Base-by-base conservation (phyloP, 2,113 vertebrate genomes). In the Ailurus styani region DNA sequence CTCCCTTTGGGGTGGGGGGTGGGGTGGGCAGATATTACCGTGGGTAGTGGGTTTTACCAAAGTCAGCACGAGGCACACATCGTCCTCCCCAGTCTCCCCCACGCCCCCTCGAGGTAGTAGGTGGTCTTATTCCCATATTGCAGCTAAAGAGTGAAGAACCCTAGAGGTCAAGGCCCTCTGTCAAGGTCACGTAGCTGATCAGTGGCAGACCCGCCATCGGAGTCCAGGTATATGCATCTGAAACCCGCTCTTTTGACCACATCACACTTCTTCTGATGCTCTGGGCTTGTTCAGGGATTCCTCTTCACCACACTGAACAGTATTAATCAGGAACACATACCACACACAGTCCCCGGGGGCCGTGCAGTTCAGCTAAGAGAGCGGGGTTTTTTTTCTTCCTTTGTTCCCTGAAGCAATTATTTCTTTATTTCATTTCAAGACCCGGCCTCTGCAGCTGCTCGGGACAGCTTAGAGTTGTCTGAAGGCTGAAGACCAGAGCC, bases 351-450 rank as follows among this genome's bases (percentile, higher is more conserved):
- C 94, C 95, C 90, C 4, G 3, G 84, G 87, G 97, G 81, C 94
- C 68, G 3, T 2, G 3, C 31, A 37, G 45, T 92, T 87, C 92
- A 9, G 87, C 83, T 90, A 42, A 87, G 92, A 11, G 78, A 86
- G 42, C 45, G 62, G 60, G 11, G 64, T 91, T 87, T 79, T 42
- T 62, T 50, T 77, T 8, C 78, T 87, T 95, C 85, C 52, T 97
- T 97, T 97, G 96, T 98, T 96, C 97, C 95, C 91, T 14, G 66
- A 95, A 98, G 97, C 95, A 97, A 83, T 90, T 64, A 94, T 97
- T 98, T 62, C 90, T 93, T 93, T 50, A 20, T 97, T 98, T 96
- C 90, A 95, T 97, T 97, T 97, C 86, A 96, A 98, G 95, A 45
- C 37, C 1, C 50, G 34, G 12, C 3, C 87, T 89, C 77, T 54